Base-by-base conservation (phyloP, 1,140 invertebrate species). In the Drosophila equinoxialis region DNA sequence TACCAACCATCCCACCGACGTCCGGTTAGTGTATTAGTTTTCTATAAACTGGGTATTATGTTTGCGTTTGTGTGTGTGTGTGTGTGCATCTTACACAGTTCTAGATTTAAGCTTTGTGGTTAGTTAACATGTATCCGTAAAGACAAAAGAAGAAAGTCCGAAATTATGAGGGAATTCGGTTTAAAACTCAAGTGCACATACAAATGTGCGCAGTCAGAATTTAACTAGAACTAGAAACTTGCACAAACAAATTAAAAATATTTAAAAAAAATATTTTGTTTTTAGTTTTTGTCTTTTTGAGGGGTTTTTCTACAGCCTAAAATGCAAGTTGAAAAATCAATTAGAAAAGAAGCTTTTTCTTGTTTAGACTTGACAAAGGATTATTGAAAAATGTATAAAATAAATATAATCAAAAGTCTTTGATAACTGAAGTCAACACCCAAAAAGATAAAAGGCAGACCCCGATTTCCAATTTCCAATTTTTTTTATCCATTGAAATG, bases 71-170 rank as follows among this genome's bases (percentile, higher is more conserved):
- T 23, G 17, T 20, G 17, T 20, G 45, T 6, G 17, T 20, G 17
- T 51, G 20, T 51, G n/a, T 20, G 45, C 45, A 23, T 17, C 45
- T 51, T 17, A 20, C 45, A 51, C 20, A 51, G 45, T 51, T 51
- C 45, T 51, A 51, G 20, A 51, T 51, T 51, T 23, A 20, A 51
- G 45, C 45, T 51, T 51, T 51, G 45, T 51, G 45, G 45, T 51
- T 51, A 51, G 45, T 51, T 10, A 51, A 51, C 45, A 51, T 17
- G 6, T 23, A 51, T 51, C 8, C 45, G 45, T 51, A 51, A 8
- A 23, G 45, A 51, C 17, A 51, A 51, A 51, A 20, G 7, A 48
- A 17, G 10, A 51, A 23, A 51, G 45, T 23, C 17, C 45, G 20
- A 51, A 14, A 51, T 17, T 20, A 51, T 51, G 17, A 23, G 17